Conservation (phyloP, 1,140 invertebrate genomes). For the Hycleus phaleratus region DNA sequence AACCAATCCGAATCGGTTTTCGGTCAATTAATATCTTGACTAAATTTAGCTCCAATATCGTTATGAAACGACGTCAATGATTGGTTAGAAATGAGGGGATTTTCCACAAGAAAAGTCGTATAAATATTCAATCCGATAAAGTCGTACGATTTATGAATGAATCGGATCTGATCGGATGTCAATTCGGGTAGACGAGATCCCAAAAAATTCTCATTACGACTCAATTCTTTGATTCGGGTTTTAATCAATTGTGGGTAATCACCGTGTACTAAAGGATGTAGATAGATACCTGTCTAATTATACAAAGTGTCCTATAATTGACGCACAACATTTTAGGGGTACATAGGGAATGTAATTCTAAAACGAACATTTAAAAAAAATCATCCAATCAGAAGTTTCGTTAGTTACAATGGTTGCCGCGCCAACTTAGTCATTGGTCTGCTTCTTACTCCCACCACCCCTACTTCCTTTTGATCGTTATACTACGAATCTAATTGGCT, state of each 20-base stretch:
- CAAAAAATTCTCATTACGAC: conserved; percentile 43
- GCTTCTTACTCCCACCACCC: too few relatives aligned
- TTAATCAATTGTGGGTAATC: conserved; percentile 57
- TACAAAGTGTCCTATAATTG: background rate
- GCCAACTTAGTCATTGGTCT: too few relatives aligned
- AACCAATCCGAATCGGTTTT: conserved; percentile 12
- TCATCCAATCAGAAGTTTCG: too few relatives aligned
- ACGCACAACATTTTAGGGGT: too few relatives aligned
- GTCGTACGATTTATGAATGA: conserved; percentile 31
- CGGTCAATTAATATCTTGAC: conserved; percentile 12
- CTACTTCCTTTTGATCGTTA: too few relatives aligned
- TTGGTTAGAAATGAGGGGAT: background rate
- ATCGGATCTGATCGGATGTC: conserved; percentile 28
- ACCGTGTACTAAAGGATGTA: conserved; percentile 52
- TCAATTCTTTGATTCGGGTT: conserved; percentile 45
- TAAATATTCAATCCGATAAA: conserved; percentile 39
- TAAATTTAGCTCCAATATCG: conserved; percentile 9
- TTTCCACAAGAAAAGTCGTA: conserved; percentile 32
- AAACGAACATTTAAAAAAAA: too few relatives aligned
- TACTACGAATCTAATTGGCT: too few relatives aligned
- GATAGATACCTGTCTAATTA: conserved; percentile 50
- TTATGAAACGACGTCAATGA: background rate
- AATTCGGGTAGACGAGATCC: conserved; percentile 43
- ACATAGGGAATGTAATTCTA: too few relatives aligned
- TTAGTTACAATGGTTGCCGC: too few relatives aligned